Evolutionary conservation across 2,888 invertebrate genomes (phyloP), one percentile per base, ranked within the genome.

Genomic region (Tiliacea citrago): DNA sequence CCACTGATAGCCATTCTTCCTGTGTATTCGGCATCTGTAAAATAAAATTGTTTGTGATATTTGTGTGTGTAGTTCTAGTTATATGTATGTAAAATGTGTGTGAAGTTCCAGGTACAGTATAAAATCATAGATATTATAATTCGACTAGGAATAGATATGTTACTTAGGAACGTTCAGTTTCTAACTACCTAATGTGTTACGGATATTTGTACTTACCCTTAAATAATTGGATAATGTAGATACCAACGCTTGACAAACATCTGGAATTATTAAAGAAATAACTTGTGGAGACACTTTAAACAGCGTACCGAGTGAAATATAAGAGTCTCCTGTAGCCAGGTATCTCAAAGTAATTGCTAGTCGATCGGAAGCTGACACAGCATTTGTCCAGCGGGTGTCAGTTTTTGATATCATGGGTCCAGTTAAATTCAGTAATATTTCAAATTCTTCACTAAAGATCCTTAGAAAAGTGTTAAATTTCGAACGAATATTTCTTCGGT

Each of bases 1-100:
- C n/a, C n/a, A 82, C 76, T 75, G 79, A 78, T 71, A 83, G 81
- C 79, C 83, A 83, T 75, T 79, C 79, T 82, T 75, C 82, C 69
- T 82, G 62, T 78, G 79, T 77, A 66, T 71, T 82, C 67, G 82
- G 83, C 80, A 80, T 75, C 79, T 79, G 75, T 79, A 79, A 80
- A 77, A 80, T 68, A 79, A 73, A 77, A 79, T 75, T 81, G 71
- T 76, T 69, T 80, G 74, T 77, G 73, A 80, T 77, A 80, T 80
- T 75, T 82, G 69, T 82, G 77, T 81, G 71, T 75, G 67, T 75
- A 75, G 77, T 79, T 80, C 35, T 69, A 75, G 77, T 81, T 75
- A 81, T 75, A 81, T 79, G 75, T 76, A 75, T 82, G 78, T 82
- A 79, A 82, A 82, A 79, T 79, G 74, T 81, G 77, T 82, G 79